Evolutionary conservation across 2,888 invertebrate species (phyloP), one percentile per base, ranked within the genome.

Genomic region (Drosophila neoperkinsi): DNA sequence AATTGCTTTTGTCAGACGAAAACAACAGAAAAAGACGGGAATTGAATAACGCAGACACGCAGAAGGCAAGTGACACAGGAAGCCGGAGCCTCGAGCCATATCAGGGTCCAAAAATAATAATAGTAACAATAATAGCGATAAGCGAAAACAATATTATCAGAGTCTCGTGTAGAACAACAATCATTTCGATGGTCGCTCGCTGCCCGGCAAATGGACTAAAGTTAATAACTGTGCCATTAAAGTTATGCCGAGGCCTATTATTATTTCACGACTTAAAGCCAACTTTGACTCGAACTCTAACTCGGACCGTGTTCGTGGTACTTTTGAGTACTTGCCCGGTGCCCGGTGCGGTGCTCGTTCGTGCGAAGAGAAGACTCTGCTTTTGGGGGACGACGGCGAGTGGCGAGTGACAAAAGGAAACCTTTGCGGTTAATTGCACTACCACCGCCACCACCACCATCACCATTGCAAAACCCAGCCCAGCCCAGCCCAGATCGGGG

Each of bases 341-440:
- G 31, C 25, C 1, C 36, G 46, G 38, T 13, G 31, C 52, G 49
- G 28, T 33, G 46, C 0, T 62, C 57, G 71, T 60, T 72, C 74
- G 77, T 65, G 71, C 67, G 67, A 43, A 30, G 49, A 53, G 67
- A 75, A 79, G 68, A 69, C 41, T 64, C 30, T 46, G 66, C 10
- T 33, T 43, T 34, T 49, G 21, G 60, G 53, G 25, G 18, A 31
- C 18, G 50, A 11, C 66, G 16, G 50, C 51, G 63, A 34, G 46
- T 46, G 67, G 56, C 43, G 66, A 87, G 80, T 77, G 82, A 90
- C 80, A 89, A 90, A 81, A 81, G 85, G 88, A 85, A 85, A 84
- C 85, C 90, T 85, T 85, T 85, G 85, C 73, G 85, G 85, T 90
- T 85, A 85, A 85, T 85, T 85, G 85, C 85, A 87, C 68, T 75